phyloP scores from a whole-genome alignment of 35 echinoderm and acorn worm genomes.

The Lytechinus variegatus region DNA sequence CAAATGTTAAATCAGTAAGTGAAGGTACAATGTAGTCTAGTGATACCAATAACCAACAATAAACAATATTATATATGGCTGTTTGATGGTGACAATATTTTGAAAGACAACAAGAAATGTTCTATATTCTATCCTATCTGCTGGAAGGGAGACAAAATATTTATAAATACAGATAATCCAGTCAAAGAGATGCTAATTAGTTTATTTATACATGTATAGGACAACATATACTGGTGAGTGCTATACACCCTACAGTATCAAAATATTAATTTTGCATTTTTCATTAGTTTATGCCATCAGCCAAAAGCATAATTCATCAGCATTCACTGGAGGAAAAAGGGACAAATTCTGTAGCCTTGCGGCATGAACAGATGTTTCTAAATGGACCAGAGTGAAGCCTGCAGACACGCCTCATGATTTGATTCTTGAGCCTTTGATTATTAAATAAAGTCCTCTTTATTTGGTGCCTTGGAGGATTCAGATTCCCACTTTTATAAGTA shows the following conservation, averaged over 20 bases:
- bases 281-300: background rate
- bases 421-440: background rate
- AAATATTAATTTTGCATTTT: background rate
- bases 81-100: too few relatives aligned
- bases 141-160: too few relatives aligned
- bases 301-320: background rate
- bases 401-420: background rate
- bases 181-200: too few relatives aligned
- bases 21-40: too few relatives aligned
- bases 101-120: too few relatives aligned
- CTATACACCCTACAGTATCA: background rate
- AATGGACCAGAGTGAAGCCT: background rate
- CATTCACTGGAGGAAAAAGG: background rate
- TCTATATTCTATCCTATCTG: too few relatives aligned
- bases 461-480: background rate
- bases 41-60: too few relatives aligned
- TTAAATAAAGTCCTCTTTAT: background rate
- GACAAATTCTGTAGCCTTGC: background rate
- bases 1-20: too few relatives aligned
- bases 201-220: background rate
- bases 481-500: too few relatives aligned
- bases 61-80: too few relatives aligned
- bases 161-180: too few relatives aligned
- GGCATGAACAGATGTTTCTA: background rate
- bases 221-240: too few relatives aligned